phyloP scores from a whole-genome alignment of 1,140 invertebrate species.

The Saxidomus purpurata region DNA sequence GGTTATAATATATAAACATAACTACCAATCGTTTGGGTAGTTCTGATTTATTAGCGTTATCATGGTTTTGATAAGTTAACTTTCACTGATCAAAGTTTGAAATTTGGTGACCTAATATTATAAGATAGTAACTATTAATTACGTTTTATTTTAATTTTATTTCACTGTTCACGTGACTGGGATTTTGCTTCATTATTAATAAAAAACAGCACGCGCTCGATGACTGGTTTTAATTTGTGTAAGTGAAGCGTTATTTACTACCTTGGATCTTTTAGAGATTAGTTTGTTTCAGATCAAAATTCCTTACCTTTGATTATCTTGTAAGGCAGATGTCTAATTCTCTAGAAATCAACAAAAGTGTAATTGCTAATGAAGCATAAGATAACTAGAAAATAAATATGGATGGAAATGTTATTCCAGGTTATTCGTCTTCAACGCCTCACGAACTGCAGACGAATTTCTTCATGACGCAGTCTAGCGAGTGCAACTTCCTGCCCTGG shows the following conservation, averaged over 20 bases:
- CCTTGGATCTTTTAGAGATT: background rate
- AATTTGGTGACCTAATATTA: constrained; percentile 18
- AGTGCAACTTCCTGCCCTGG: constrained; percentile 1
- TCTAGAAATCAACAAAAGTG: constrained; percentile 35
- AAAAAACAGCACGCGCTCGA: background rate
- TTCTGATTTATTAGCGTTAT: background rate
- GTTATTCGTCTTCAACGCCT: constrained; percentile 15
- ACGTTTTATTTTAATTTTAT: constrained; percentile 2
- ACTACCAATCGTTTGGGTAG: background rate
- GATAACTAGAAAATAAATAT: constrained; percentile 43
- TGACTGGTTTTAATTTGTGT: constrained; percentile 1
- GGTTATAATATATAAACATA: background rate
- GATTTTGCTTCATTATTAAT: background rate
- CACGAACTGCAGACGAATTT: constrained; percentile 19
- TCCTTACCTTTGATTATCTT: constrained; percentile 29
- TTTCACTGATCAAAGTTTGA: constrained; percentile 50
- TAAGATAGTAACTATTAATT: background rate
- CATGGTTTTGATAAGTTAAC: background rate
- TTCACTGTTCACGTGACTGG: background rate
- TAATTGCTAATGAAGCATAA: constrained; percentile 51
- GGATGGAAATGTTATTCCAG: constrained; percentile 22
- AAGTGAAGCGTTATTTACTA: constrained; percentile 30
- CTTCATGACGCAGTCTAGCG: constrained; percentile 15
- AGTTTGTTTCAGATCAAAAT: constrained; percentile 1
- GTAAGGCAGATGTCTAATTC: constrained; percentile 55